Evolutionary conservation across 2,888 invertebrate genomes (phyloP), one percentile per base, ranked within the genome.

Genomic region (Trissoscelio sp.): DNA sequence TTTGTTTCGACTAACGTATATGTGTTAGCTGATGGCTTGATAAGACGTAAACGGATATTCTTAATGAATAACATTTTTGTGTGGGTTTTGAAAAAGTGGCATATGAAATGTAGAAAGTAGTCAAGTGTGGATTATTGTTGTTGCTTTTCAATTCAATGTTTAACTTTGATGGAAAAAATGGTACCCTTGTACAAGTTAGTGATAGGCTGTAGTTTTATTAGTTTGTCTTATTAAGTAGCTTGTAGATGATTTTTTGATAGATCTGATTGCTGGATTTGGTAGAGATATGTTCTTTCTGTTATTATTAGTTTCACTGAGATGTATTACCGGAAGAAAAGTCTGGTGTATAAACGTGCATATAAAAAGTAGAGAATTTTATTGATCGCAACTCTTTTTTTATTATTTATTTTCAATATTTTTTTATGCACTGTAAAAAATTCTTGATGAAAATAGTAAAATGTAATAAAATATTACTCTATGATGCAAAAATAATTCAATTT

Each of bases 61-160:
- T 64, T 48, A 64, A 64, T 46, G 42, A 64, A 48, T 20, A 2
- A 5, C 48, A 20, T 34, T 46, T 34, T 48, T 37, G 14, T 14
- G 14, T 42, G 5, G 1, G 12, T 42, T 42, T 42, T 6, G 4
- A 42, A 14, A 42, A 42, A 4, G 3, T 62, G 11, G 4, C 31
- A n/a, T 20, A 46, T 34, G 46, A 46, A 34, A 62, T 46, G 46
- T 62, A 62, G 62, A 62, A 44, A 60, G 62, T 48, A 14, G 16
- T 14, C 28, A 18, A 0, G 42, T 20, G 22, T 14, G 39, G n/a
- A 37, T 11, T 11, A 37, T 37, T 37, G 37, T n/a, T n/a, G n/a
- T n/a, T n/a, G n/a, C n/a, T n/a, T 31, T 31, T 9, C 3, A 31
- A 7, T 31, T 31, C 9, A 9, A 7, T 31, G 6, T 31, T 6